A percentile compares a stretch with the other conserved stretches of the same genome.
Conservation (phyloP, 2,888 invertebrate genomes). For the Ellobium chinense region DNA sequence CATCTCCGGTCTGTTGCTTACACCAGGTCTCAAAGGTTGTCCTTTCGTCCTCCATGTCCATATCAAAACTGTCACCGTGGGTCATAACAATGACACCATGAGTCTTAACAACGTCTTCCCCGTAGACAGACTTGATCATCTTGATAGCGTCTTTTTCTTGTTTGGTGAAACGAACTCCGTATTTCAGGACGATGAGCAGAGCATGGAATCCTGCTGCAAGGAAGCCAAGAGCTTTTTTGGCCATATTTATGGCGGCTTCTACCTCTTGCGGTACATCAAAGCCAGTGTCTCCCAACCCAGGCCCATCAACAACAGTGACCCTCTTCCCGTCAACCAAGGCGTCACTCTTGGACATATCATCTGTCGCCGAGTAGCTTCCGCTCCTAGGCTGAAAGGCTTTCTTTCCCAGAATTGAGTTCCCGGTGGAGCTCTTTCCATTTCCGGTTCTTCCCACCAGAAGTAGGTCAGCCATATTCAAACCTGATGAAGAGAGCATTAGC, state of each 20-base stretch:
- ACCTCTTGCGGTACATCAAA: neutral
- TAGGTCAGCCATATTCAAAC: no score
- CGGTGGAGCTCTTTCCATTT: conserved; percentile 30
- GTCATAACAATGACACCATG: conserved; percentile 22
- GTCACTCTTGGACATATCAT: neutral
- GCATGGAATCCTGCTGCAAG: neutral
- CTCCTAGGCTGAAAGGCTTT: neutral
- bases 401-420: conserved; percentile 14
- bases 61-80: conserved; percentile 10
- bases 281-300: neutral
- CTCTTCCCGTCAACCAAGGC: neutral
- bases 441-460: conserved; percentile 5
- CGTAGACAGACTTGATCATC: conserved; percentile 5
- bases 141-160: conserved; percentile 10
- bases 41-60: neutral
- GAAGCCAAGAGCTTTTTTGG: neutral
- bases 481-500: no score
- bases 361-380: neutral
- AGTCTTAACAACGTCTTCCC: neutral
- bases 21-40: conserved; percentile 4
- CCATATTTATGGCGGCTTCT: neutral
- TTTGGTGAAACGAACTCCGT: conserved; percentile 12
- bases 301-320: conserved; percentile 3
- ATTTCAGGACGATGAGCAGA: neutral
- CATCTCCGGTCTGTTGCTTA: conserved; percentile 1